Percentiles rank a stretch among this genome's conserved stretches.
Conservation (phyloP, 1,140 invertebrate species). For the Idris sp. region DNA sequence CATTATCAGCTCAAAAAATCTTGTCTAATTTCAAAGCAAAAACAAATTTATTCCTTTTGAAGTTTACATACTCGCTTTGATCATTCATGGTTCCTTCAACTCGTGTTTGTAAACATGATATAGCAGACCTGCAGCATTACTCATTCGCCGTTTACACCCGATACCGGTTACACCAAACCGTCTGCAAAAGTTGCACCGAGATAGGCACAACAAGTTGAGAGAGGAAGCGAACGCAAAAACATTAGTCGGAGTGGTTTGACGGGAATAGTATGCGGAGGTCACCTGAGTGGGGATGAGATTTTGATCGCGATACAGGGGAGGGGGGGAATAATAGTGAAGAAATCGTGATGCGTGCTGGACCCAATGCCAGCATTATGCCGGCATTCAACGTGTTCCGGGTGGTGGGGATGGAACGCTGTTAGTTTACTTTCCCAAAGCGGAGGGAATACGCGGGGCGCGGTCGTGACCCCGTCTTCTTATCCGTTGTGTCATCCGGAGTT, state of each 20-base stretch:
- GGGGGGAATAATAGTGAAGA: constrained; percentile 28
- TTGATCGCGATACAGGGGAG: constrained; percentile 18
- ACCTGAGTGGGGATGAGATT: background rate
- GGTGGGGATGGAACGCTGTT: constrained; percentile 78
- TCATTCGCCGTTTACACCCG: constrained; percentile 66
- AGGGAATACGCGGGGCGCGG: constrained; percentile 74
- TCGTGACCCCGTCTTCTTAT: constrained; percentile 70
- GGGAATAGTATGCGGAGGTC: constrained; percentile 6
- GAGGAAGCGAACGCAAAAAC: constrained; percentile 25
- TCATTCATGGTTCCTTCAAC: constrained; percentile 73
- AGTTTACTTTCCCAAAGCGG: constrained; percentile 77
- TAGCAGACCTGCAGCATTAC: constrained; percentile 68
- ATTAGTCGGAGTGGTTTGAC: constrained; percentile 37
- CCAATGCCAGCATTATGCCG: constrained; percentile 36
- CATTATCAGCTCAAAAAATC: too few species aligned
- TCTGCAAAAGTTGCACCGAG: constrained; percentile 20
- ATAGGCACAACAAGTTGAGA: background rate
- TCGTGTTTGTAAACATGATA: constrained; percentile 75
- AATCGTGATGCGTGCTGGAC: constrained; percentile 59
- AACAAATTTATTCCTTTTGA: too few species aligned
- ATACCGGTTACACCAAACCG: constrained; percentile 64
- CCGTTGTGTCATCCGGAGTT: constrained; percentile 45
- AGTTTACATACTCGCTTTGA: too few species aligned
- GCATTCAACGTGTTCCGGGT: constrained; percentile 39
- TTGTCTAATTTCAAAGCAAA: too few species aligned